Conservation (phyloP, 53 echinoderm and acorn worm genomes). For the Echinometra lucunter region DNA sequence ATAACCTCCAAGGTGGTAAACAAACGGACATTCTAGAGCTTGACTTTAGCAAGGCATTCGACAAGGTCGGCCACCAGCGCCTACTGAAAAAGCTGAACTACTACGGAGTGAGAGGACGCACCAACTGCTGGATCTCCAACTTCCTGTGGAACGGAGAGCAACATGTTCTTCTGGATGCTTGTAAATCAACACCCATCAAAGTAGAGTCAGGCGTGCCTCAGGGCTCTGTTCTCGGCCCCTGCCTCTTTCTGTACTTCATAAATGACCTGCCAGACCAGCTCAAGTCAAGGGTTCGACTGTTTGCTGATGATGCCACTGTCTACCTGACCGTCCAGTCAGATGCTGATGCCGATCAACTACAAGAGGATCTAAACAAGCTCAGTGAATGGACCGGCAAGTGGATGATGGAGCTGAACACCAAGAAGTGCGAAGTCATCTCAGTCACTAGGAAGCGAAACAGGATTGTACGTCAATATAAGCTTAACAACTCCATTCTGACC, state of each 20-base stretch:
- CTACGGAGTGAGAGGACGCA: constrained; percentile 67
- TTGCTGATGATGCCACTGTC: constrained; percentile 67
- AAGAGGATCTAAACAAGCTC: constrained; percentile 44
- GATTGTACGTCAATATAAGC: constrained; percentile 47
- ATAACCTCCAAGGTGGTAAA: constrained; percentile 21
- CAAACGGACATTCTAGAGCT: constrained; percentile 1
- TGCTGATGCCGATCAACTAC: constrained; percentile 37
- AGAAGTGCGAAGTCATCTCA: constrained; percentile 61
- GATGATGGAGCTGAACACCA: constrained; percentile 57
- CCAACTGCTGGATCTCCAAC: constrained; percentile 60
- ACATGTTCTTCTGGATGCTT: constrained; percentile 69
- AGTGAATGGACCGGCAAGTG: constrained; percentile 25
- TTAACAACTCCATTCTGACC: constrained; percentile 6
- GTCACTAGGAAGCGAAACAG: constrained; percentile 51
- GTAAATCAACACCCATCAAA: not conserved
- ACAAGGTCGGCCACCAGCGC: constrained; percentile 65
- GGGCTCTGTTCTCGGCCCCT: constrained; percentile 69
- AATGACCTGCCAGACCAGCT: constrained; percentile 68
- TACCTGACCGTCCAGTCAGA: constrained; percentile 4
- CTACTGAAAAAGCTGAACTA: constrained; percentile 45
- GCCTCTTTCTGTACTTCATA: constrained; percentile 70
- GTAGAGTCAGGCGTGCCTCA: constrained; percentile 74
- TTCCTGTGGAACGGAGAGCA: constrained; percentile 61
- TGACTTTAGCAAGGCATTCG: constrained; percentile 63
- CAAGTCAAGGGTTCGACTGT: constrained; percentile 54